Evolutionary conservation across 1,140 invertebrate species (phyloP).

Genomic region (Zaprionus ghesquierei): DNA sequence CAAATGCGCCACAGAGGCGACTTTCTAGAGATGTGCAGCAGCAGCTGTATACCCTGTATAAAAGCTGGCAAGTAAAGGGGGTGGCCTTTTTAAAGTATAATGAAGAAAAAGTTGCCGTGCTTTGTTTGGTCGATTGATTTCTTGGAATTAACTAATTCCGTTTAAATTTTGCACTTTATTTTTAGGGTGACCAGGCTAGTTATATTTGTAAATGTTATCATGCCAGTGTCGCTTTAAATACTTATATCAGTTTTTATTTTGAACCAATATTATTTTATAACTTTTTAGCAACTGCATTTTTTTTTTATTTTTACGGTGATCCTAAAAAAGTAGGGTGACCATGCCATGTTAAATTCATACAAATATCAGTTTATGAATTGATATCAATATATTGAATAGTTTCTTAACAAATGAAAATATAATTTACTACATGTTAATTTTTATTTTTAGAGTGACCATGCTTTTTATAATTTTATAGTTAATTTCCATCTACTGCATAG

Average conservation of each 20-base stretch:
- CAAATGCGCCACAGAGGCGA: slow-evolving; percentile 45
- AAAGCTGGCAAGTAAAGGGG: not conserved
- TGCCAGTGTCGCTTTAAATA: too few species aligned
- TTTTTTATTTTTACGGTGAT: too few species aligned
- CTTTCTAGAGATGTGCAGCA: slow-evolving; percentile 30
- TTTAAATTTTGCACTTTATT: not conserved
- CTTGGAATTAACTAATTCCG: too few species aligned
- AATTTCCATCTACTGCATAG: not conserved
- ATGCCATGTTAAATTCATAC: not conserved
- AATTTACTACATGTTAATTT: too few species aligned
- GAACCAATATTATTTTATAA: not conserved
- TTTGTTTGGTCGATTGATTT: too few species aligned
- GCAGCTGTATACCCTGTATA: slow-evolving; percentile 15
- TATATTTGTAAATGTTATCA: too few species aligned
- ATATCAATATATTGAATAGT: too few species aligned
- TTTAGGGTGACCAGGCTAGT: not conserved
- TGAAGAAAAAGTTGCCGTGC: too few species aligned
- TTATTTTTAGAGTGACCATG: not conserved
- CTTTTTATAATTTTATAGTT: not conserved
- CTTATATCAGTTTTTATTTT: too few species aligned
- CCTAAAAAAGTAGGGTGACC: not conserved
- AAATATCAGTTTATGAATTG: not conserved
- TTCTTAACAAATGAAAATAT: too few species aligned
- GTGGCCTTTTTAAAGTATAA: too few species aligned
- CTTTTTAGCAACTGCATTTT: not conserved